Conservation (phyloP, 2,113 vertebrate species). For the Xerus inauris region DNA sequence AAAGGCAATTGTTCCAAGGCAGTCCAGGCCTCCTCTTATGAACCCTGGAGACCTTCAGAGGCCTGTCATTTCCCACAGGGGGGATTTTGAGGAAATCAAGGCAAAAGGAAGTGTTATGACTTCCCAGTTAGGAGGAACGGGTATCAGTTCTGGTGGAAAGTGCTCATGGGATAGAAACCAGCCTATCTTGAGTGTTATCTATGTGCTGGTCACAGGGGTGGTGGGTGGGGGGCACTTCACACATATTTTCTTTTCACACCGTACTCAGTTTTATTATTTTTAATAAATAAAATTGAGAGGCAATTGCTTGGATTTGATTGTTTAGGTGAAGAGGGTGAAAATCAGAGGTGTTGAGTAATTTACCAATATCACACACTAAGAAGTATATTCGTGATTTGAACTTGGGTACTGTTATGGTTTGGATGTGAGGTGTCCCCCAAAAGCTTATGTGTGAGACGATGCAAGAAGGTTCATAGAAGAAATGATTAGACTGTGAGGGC, state of each 20-base stretch:
- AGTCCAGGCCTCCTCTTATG: background rate
- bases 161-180: background rate
- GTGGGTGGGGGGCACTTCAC: background rate
- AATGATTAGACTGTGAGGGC: no score
- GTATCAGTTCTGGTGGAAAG: background rate
- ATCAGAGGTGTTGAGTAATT: background rate
- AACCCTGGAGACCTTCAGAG: background rate
- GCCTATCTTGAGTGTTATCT: background rate
- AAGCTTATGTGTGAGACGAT: no score
- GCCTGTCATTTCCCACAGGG: background rate
- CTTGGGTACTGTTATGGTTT: background rate
- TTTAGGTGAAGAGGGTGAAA: background rate
- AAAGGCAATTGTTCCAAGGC: background rate
- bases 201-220: background rate
- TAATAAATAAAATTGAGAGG: no score
- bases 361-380: background rate
- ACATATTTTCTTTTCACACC: background rate
- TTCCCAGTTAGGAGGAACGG: background rate
- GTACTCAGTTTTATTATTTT: background rate
- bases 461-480: no score
- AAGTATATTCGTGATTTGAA: background rate
- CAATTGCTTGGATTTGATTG: background rate
- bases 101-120: background rate
- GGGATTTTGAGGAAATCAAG: background rate
- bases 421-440: no score